Conservation (phyloP, 37 sponge, comb jelly and placozoan genomes). For the Dysidea cf. avara region DNA sequence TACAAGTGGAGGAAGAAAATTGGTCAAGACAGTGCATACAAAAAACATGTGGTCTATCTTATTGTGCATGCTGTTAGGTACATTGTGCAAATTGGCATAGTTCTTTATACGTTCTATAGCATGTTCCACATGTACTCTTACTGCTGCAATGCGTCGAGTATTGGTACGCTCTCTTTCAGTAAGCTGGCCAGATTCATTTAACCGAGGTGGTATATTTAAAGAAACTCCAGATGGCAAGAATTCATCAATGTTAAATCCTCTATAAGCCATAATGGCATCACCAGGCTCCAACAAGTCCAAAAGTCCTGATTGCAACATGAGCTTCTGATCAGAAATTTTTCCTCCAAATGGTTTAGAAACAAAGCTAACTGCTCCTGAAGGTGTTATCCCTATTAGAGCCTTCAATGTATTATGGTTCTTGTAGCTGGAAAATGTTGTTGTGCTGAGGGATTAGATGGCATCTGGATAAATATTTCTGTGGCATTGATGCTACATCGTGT, state of each 20-base stretch:
- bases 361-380: constrained; percentile 16
- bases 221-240: constrained; percentile 10
- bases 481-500: too few species aligned
- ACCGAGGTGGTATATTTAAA: constrained; percentile 21
- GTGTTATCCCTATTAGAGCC: too few species aligned
- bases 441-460: too few species aligned
- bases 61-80: too few species aligned
- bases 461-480: too few species aligned
- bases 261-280: constrained; percentile 30
- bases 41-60: too few species aligned
- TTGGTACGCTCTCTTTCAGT: constrained; percentile 4
- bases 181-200: constrained; percentile 9
- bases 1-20: too few species aligned
- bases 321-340: constrained; percentile 13
- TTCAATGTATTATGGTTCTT: too few species aligned
- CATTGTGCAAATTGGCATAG: constrained; percentile 6
- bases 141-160: constrained; percentile 16
- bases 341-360: constrained; percentile 12
- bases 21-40: too few species aligned
- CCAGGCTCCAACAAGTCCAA: constrained; percentile 24
- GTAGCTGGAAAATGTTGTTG: too few species aligned
- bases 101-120: constrained; percentile 9
- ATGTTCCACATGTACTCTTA: constrained; percentile 29
- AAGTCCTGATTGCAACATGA: constrained; percentile 34
- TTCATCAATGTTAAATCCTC: constrained; percentile 33